Conservation (phyloP, 23 tunicate genomes). For the Corella eumyota region DNA sequence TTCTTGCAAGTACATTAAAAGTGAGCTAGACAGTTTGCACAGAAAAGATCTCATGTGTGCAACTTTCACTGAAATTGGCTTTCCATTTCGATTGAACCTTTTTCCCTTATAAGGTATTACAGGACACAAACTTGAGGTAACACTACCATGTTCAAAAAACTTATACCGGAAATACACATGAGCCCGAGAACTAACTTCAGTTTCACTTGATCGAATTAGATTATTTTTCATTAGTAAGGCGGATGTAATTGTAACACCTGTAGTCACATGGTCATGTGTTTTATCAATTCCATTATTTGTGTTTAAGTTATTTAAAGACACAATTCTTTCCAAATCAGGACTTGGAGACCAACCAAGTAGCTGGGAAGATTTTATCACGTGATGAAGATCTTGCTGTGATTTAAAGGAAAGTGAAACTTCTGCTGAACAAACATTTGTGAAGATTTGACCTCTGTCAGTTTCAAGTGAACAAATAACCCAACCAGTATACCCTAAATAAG, state of each 20-base stretch:
- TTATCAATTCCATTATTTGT: too few relatives aligned
- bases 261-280: too few relatives aligned
- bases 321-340: too few relatives aligned
- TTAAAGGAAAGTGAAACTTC: slow-evolving; percentile 44
- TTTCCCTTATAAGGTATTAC: slow-evolving; percentile 5
- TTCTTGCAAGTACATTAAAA: slow-evolving; percentile 65
- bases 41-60: slow-evolving; percentile 75
- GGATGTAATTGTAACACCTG: slow-evolving; percentile 35
- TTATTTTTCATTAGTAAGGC: slow-evolving; percentile 51
- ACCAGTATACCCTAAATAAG: slow-evolving; percentile 32
- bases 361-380: slow-evolving; percentile 45
- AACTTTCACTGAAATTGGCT: slow-evolving; percentile 26
- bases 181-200: slow-evolving; percentile 27
- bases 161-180: slow-evolving; percentile 67
- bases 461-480: slow-evolving; percentile 55
- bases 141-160: slow-evolving; percentile 79
- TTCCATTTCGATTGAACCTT: too few relatives aligned
- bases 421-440: slow-evolving; percentile 38
- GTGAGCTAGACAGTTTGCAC: slow-evolving; percentile 43
- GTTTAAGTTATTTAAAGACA: too few relatives aligned
- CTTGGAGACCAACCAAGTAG: slow-evolving; percentile 35
- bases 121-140: slow-evolving; percentile 33
- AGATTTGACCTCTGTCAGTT: slow-evolving; percentile 7
- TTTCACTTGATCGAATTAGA: slow-evolving; percentile 12
- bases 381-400: slow-evolving; percentile 38